These are phyloP conservation scores for Chaetops frenatus DNA, from an alignment of 2,113 vertebrate species.

Conservation along the genomic window DNA sequence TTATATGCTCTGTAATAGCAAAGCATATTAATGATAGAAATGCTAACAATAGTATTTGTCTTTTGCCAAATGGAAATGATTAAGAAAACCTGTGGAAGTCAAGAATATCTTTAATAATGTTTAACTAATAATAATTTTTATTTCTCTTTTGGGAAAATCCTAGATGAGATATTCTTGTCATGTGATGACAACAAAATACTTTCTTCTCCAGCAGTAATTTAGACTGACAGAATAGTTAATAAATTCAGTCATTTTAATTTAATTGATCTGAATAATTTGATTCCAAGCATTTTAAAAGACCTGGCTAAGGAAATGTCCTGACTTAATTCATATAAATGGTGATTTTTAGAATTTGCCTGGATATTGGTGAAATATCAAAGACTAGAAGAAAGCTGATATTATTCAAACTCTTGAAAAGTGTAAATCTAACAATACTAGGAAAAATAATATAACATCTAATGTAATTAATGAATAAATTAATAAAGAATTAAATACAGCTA, in stretches of 20 bases:
- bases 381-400: background rate
- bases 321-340: background rate
- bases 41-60: background rate
- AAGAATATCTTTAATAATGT: background rate
- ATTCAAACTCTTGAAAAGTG: background rate
- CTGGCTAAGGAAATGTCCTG: background rate
- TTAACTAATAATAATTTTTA: background rate
- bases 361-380: background rate
- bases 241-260: slow-evolving; percentile 1
- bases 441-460: background rate
- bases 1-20: background rate
- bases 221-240: background rate
- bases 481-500: background rate
- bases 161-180: background rate
- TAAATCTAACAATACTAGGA: background rate
- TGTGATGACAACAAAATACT: background rate
- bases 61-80: background rate
- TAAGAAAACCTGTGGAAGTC: background rate
- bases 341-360: background rate
- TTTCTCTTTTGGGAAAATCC: background rate
- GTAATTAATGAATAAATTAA: background rate
- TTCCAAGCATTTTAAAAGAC: background rate
- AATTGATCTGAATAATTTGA: slow-evolving; percentile 4
- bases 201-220: background rate
- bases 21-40: background rate